Evolutionary conservation across 2,113 vertebrate species (phyloP), one percentile per base, ranked within the genome.

Genomic region (Eonycteris spelaea): DNA sequence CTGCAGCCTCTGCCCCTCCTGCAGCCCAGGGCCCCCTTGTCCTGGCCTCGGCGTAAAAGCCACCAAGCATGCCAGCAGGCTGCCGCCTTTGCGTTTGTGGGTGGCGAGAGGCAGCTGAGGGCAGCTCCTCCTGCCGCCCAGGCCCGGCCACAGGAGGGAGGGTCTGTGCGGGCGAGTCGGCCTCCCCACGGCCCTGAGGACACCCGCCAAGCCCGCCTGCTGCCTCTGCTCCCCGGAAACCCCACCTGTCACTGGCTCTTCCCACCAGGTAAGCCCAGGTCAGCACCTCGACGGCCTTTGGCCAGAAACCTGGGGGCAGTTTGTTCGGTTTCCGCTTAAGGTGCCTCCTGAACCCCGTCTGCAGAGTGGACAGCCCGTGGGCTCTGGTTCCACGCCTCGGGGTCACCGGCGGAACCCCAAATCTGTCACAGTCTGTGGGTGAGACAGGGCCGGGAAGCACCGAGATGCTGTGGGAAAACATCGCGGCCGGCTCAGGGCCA

Each of bases 351-450:
- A 14, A 2, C 45, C 18, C 28, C 30, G 45, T 48, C 45, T 48
- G 12, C 12, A 48, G 45, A 7, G 33, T 10, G 1, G 22, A 35
- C 0, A 0, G 51, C 26, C 40, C 70, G 2, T 0, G 1, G 33
- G 59, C 16, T 65, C 90, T 30, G 9, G 13, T 4, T 51, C 35
- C 13, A n/a, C 18, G 14, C 8, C 65, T 45, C 12, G 1, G 0
- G 53, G 53, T 51, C 51, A 24, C 65, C 26, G 0, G 6, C 1
- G 24, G 68, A 70, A 18, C 53, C 51, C 24, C 65, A 12, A 8
- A 11, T 6, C 67, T 4, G 15, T 4, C 51, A 4, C 1, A 3
- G 11, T 53, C 13, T 24, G 11, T 7, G 18, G 35, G 35, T 19
- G 22, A 38, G 40, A 38, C 0, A 2, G 45, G 11, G 8, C 61